Percentiles rank a stretch among this genome's conserved stretches.
Conservation (phyloP, 2,113 vertebrate genomes). For the Illadopsis cleaveri region DNA sequence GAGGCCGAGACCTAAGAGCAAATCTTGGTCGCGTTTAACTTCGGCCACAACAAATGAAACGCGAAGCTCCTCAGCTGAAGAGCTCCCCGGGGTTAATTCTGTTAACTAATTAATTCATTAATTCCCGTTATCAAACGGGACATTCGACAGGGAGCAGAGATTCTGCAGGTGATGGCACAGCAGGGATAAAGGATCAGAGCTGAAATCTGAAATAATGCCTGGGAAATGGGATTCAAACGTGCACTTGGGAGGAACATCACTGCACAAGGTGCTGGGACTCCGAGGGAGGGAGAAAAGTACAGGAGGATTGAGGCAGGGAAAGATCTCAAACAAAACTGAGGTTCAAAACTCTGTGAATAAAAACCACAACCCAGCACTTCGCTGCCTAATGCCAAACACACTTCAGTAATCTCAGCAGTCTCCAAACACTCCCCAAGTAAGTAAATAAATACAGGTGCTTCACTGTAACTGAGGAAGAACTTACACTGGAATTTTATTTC, state of each 20-base stretch:
- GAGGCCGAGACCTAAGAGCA: not conserved
- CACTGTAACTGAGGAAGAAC: not conserved
- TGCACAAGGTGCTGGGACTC: rapidly evolving
- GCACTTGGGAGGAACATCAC: not conserved
- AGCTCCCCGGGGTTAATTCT: not conserved
- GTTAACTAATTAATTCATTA: too few relatives aligned
- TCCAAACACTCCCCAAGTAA: not conserved
- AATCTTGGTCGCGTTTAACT: not conserved
- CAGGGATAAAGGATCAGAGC: not conserved
- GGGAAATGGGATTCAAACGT: rapidly evolving
- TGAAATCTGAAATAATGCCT: not conserved
- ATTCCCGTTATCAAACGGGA: rapidly evolving
- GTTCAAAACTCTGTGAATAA: not conserved
- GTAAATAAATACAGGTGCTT: not conserved
- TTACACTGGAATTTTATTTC: not conserved
- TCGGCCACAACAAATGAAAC: not conserved
- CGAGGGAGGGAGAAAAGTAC: not conserved
- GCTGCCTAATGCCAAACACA: not conserved
- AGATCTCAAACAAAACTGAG: not conserved
- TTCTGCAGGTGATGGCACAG: not conserved
- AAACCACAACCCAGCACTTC: not conserved
- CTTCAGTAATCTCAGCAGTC: not conserved
- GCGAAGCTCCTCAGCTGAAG: not conserved
- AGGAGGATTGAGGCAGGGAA: not conserved
- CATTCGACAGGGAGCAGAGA: rapidly evolving